Percentiles rank a stretch among this genome's conserved stretches.
Evolutionary conservation across 2,797 vertebrate species (phyloP).

Genomic region (Peromyscus attwateri): DNA sequence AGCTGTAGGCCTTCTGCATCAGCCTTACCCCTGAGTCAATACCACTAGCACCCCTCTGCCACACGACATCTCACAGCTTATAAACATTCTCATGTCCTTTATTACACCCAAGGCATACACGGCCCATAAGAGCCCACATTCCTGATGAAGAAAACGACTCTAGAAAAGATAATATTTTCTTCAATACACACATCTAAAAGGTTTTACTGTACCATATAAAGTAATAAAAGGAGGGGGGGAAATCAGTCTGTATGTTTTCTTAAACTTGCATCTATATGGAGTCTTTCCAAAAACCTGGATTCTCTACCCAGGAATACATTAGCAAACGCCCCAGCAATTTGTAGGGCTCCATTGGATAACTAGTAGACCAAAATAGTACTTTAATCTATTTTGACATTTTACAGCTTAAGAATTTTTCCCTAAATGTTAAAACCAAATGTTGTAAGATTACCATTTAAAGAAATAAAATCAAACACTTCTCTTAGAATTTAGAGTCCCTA

Average conservation of each 20-base stretch:
- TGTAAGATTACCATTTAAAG: slow-evolving; percentile 41
- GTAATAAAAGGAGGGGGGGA: neutral
- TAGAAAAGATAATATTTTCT: slow-evolving; percentile 4
- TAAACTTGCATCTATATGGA: neutral
- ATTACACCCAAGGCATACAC: neutral
- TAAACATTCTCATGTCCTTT: neutral
- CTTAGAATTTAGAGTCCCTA: neutral
- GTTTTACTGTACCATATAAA: slow-evolving; percentile 4
- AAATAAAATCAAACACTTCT: slow-evolving; percentile 15
- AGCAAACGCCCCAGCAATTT: neutral
- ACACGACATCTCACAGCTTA: neutral
- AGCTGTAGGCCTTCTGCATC: neutral
- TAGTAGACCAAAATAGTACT: slow-evolving; percentile 3
- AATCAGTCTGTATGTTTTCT: neutral
- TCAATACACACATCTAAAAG: neutral
- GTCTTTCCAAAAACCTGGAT: slow-evolving; percentile 55
- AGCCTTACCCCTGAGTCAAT: neutral
- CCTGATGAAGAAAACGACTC: neutral
- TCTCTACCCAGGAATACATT: slow-evolving; percentile 12
- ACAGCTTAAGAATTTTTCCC: neutral
- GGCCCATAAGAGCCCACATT: neutral
- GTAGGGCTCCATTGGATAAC: neutral
- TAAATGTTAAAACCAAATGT: slow-evolving; percentile 30
- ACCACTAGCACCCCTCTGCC: neutral
- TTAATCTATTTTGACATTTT: slow-evolving; percentile 9